phyloP scores from a whole-genome alignment of 1,140 invertebrate genomes.

The Phortica variegata region DNA sequence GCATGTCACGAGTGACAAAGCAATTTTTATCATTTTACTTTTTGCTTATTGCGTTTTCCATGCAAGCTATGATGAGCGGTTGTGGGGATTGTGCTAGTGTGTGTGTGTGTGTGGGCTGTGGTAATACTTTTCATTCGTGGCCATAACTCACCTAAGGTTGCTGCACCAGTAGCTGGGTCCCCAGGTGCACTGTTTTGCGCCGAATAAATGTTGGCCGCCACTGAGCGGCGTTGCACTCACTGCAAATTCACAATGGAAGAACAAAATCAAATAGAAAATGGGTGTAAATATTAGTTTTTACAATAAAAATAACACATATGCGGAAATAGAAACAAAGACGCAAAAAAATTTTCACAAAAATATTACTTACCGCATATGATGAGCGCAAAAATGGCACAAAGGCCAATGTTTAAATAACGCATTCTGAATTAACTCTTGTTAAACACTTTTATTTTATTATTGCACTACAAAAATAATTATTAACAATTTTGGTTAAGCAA shows the following conservation, averaged over 20 bases:
- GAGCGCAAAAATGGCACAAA: conserved; percentile 43
- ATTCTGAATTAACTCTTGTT: conserved; percentile 16
- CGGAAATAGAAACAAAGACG: conserved; percentile 20
- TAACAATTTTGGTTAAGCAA: no score
- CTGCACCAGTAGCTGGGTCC: conserved; percentile 83
- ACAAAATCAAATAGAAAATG: conserved; percentile 8
- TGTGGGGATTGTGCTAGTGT: background rate
- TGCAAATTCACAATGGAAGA: conserved; percentile 19
- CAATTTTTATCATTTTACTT: no score
- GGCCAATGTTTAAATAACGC: conserved; percentile 29
- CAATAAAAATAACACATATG: conserved; percentile 20
- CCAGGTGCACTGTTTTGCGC: conserved; percentile 71
- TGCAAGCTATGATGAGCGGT: no score
- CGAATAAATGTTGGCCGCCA: conserved; percentile 55
- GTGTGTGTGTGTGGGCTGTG: background rate
- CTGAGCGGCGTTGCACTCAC: conserved; percentile 44
- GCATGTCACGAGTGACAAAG: conserved; percentile 22
- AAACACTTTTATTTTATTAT: background rate
- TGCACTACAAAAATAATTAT: no score
- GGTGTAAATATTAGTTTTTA: conserved; percentile 12
- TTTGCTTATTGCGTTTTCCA: conserved; percentile 9
- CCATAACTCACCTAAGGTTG: conserved; percentile 68
- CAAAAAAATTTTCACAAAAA: conserved; percentile 10
- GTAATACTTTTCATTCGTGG: conserved; percentile 7
- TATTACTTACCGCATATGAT: conserved; percentile 35